Conservation (phyloP, 1,140 invertebrate genomes). For the Homalodisca vitripennis region DNA sequence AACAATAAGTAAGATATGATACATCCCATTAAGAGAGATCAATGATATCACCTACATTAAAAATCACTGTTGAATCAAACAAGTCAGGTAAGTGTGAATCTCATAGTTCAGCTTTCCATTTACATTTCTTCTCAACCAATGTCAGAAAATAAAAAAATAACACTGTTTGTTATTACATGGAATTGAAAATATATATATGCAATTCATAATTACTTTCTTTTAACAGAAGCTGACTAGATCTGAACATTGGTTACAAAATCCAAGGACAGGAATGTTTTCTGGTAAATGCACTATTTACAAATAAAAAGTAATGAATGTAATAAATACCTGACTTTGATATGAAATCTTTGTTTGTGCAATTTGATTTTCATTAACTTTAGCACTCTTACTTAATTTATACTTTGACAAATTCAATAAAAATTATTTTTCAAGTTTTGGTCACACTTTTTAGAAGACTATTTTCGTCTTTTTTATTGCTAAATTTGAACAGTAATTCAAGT, state of each 20-base stretch:
- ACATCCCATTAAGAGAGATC: too few relatives aligned
- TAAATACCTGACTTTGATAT: background rate
- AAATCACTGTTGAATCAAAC: too few relatives aligned
- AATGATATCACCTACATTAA: too few relatives aligned
- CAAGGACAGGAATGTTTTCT: background rate
- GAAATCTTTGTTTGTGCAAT: background rate
- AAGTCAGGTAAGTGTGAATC: too few relatives aligned
- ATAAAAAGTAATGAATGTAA: background rate
- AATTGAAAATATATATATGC: background rate
- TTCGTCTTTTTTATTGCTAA: background rate
- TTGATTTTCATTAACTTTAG: background rate
- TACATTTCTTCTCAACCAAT: constrained; percentile 1
- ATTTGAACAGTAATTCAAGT: background rate
- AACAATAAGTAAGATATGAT: background rate
- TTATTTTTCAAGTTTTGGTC: background rate
- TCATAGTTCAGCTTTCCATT: too few relatives aligned
- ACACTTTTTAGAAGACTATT: background rate
- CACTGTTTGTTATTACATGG: background rate
- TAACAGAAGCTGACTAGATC: constrained; percentile 6
- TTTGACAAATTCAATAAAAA: background rate
- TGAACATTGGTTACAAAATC: constrained; percentile 8
- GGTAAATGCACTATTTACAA: too few relatives aligned
- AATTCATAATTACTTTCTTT: background rate
- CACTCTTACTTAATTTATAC: background rate
- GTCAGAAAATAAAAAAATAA: constrained; percentile 6